Conservation (phyloP, 1,140 invertebrate species). For the Drosophila arizonae region DNA sequence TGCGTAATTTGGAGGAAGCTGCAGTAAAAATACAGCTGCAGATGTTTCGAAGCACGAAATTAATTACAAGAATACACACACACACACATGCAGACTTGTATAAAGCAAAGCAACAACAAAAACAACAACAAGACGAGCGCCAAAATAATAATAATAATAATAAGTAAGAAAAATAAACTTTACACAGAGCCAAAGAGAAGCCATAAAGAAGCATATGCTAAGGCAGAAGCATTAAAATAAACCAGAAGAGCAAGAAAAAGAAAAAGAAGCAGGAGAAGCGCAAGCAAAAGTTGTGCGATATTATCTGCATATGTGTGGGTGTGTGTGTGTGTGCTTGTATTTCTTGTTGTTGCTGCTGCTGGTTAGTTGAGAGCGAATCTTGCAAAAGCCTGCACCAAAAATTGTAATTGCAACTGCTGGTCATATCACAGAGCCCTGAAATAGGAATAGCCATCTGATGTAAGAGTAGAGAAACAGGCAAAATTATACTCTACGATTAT, state of each 20-base stretch:
- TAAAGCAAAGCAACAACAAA: slow-evolving; percentile 2
- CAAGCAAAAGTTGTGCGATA: slow-evolving; percentile 63
- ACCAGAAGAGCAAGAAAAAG: slow-evolving; percentile 22
- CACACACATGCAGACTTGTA: slow-evolving; percentile 20
- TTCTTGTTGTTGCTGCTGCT: slow-evolving; percentile 25
- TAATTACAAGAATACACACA: slow-evolving; percentile 62
- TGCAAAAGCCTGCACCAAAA: slow-evolving; percentile 22
- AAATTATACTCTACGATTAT: too few relatives aligned
- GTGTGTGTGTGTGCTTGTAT: slow-evolving; percentile 16
- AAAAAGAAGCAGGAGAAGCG: too few relatives aligned
- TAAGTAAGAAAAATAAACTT: slow-evolving; percentile 76
- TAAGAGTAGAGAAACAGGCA: too few relatives aligned
- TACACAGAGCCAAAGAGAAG: slow-evolving; percentile 48
- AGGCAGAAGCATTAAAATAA: slow-evolving; percentile 74
- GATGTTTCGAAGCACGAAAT: slow-evolving; percentile 78
- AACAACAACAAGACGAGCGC: slow-evolving; percentile 34
- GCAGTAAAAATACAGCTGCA: slow-evolving; percentile 78
- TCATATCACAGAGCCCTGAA: slow-evolving; percentile 5
- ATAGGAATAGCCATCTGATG: neutral
- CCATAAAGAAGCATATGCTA: slow-evolving; percentile 77
- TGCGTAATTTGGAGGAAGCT: slow-evolving; percentile 66
- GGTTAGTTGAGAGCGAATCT: slow-evolving; percentile 21
- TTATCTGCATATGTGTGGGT: slow-evolving; percentile 50
- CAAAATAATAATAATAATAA: slow-evolving; percentile 70
- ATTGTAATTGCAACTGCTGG: neutral